Evolutionary conservation across 2,888 invertebrate species (phyloP), one percentile per base, ranked within the genome.

Genomic region (Agrenia bidenticulata): DNA sequence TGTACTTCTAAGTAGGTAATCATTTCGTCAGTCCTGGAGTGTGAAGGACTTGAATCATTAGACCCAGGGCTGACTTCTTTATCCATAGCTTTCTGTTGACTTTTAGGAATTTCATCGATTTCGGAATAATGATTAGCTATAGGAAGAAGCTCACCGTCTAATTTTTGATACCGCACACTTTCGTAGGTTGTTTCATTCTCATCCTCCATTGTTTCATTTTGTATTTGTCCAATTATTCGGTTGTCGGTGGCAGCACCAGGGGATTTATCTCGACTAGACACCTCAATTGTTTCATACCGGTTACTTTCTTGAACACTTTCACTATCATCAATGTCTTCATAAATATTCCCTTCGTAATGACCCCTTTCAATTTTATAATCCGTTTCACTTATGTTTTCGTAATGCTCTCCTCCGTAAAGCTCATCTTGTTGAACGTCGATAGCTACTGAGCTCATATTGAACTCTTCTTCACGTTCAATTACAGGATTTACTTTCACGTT

Each of bases 21-120:
- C 49, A 73, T 67, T 21, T 73, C 73, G 45, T 75, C 75, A n/a
- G 73, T 73, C 21, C 70, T 64, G 5, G 73, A 73, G 51, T 71
- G 66, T 0, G 75, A 75, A 11, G 67, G 61, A 27, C 70, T 66
- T 21, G 68, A 71, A 24, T 45, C 53, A 2, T 37, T 27, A 17
- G 24, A 2, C 37, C 21, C 41, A 51, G 54, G 2, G 15, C 51
- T 24, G 5, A 5, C 15, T 4, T 19, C 11, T 37, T 37, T 1
- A 32, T 27, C 19, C 54, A 26, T 42, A 53, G 15, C 27, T 26
- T 7, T 24, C 37, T 41, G 11, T 56, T 21, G 49, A 51, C 13
- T 15, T 51, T 19, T 5, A 23, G 51, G 5, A 5, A 15, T 23
- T 26, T 74, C 72, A 32, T 62, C 60, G 45, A 73, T 73, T 58